Evolutionary conservation across 2,888 invertebrate species (phyloP).

Genomic region (Rhagophthalmus giganteus): DNA sequence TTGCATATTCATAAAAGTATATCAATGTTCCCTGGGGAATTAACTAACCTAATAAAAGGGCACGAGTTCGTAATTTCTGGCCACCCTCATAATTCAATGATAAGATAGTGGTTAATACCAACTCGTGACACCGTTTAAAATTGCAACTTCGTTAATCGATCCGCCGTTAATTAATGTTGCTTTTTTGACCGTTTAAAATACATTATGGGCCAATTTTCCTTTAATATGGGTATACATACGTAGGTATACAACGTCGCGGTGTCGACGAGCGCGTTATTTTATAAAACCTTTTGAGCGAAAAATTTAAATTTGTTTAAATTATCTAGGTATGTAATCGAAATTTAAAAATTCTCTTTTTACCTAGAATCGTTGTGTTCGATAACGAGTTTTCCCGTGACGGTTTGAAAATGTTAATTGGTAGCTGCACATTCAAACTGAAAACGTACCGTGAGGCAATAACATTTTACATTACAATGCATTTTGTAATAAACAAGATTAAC

Average conservation of each 20-base stretch:
- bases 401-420: slow-evolving; percentile 26
- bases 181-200: background rate
- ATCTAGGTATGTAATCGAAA: background rate
- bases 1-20: slow-evolving; percentile 52
- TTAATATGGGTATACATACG: no score
- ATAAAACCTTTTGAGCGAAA: no score
- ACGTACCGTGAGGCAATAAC: slow-evolving; percentile 25
- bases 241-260: no score
- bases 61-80: slow-evolving; percentile 32
- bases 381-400: slow-evolving; percentile 21
- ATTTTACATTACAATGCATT: slow-evolving; percentile 32
- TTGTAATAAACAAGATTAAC: slow-evolving; percentile 40
- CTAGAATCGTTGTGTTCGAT: slow-evolving; percentile 7
- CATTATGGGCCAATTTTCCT: background rate
- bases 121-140: slow-evolving; percentile 31
- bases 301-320: no score
- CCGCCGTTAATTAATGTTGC: slow-evolving; percentile 4
- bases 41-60: slow-evolving; percentile 34
- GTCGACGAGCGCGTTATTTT: no score
- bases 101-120: slow-evolving; percentile 36
- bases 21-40: slow-evolving; percentile 48
- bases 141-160: slow-evolving; percentile 32
- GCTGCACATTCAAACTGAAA: slow-evolving; percentile 23
- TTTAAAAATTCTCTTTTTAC: background rate
- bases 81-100: slow-evolving; percentile 41